phyloP scores from a whole-genome alignment of 2,113 vertebrate species.

The Thunnus thynnus region DNA sequence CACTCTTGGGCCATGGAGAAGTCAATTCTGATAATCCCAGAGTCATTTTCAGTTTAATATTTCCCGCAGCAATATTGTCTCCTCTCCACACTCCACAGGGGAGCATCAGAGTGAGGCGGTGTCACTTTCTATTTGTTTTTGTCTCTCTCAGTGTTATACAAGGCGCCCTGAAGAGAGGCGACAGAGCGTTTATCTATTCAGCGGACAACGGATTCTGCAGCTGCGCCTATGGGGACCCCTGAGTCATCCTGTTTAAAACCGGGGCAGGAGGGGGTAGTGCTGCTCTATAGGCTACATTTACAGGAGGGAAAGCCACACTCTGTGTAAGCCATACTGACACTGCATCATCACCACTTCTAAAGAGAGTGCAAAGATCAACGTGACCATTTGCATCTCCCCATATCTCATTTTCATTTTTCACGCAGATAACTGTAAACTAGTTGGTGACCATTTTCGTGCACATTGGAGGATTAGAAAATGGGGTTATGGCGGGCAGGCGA shows the following conservation, averaged over 20 bases:
- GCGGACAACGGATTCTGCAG: slow-evolving; percentile 43
- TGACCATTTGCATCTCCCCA: neutral
- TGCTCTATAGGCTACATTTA: neutral
- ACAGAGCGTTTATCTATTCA: slow-evolving; percentile 58
- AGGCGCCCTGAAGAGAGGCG: slow-evolving; percentile 40
- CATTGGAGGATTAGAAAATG: slow-evolving; percentile 59
- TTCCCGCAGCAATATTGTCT: slow-evolving; percentile 13
- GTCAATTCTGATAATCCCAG: slow-evolving; percentile 13
- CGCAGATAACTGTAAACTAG: slow-evolving; percentile 4
- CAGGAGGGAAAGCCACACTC: slow-evolving; percentile 9
- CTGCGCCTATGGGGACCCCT: slow-evolving; percentile 55
- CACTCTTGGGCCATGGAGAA: slow-evolving; percentile 17
- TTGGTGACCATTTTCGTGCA: slow-evolving; percentile 27
- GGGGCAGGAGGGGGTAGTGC: neutral
- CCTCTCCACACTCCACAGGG: slow-evolving; percentile 10
- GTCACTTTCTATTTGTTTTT: slow-evolving; percentile 66
- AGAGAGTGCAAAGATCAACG: neutral
- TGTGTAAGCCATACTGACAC: slow-evolving; percentile 17
- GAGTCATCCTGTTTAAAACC: slow-evolving; percentile 56
- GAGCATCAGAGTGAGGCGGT: slow-evolving; percentile 36
- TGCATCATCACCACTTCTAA: slow-evolving; percentile 2
- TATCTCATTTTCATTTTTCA: neutral
- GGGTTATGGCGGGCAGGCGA: slow-evolving; percentile 41
- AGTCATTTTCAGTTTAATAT: slow-evolving; percentile 24
- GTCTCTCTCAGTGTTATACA: slow-evolving; percentile 36